phyloP scores from a whole-genome alignment of 2,113 vertebrate genomes.

The Mastomys natalensis region DNA sequence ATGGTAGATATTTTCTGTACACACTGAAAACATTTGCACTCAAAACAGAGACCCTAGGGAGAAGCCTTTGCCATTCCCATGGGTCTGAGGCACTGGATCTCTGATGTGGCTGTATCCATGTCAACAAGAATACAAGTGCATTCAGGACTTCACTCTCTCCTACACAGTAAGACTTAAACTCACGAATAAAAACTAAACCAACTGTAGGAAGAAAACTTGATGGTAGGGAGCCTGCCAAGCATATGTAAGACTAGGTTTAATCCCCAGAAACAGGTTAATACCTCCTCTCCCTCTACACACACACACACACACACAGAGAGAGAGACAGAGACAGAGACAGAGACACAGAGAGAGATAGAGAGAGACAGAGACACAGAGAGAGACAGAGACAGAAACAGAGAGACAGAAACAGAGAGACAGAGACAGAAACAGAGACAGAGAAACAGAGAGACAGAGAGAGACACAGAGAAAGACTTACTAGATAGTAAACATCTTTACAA shows the following conservation, averaged over 20 bases:
- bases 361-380: too few species aligned
- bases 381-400: too few species aligned
- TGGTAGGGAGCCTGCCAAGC: too few species aligned
- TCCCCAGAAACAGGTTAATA: not conserved
- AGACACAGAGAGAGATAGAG: too few species aligned
- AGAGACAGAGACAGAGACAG: too few species aligned
- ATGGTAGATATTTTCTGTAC: not conserved
- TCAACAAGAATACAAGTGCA: not conserved
- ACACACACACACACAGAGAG: not conserved
- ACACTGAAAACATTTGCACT: not conserved
- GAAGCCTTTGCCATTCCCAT: not conserved
- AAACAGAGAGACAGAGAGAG: too few species aligned
- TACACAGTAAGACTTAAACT: not conserved
- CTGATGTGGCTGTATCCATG: not conserved
- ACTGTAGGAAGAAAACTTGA: too few species aligned
- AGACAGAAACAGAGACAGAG: too few species aligned
- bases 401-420: too few species aligned
- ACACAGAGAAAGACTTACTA: not conserved
- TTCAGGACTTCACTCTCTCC: not conserved
- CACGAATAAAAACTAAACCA: not conserved
- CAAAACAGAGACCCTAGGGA: not conserved
- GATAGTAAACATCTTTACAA: not conserved
- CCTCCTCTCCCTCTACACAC: not conserved
- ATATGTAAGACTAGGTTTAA: not conserved
- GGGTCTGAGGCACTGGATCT: not conserved